These are phyloP conservation scores for Stichopus chloronotus DNA, from an alignment of 35 echinoderm and acorn worm genomes.

Conservation along the genomic window DNA sequence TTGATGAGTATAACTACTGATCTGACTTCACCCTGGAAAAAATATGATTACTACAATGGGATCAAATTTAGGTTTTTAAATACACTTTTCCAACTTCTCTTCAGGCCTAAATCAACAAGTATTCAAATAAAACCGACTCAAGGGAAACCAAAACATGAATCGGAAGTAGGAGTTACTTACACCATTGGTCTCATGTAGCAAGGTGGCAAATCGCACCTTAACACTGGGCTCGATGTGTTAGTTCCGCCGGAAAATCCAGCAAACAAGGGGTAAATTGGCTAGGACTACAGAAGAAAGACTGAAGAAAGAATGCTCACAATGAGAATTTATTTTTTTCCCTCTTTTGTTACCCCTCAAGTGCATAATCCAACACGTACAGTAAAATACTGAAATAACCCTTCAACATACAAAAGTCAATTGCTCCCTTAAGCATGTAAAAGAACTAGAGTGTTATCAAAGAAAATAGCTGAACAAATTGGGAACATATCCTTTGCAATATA, in stretches of 20 bases:
- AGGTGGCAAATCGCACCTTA: neutral
- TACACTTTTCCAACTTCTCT: too few species aligned
- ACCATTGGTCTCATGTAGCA: neutral
- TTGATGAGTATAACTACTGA: too few species aligned
- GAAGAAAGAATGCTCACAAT: neutral
- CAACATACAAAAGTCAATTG: neutral
- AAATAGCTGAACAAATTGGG: neutral
- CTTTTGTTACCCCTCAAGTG: neutral
- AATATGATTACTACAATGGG: too few species aligned
- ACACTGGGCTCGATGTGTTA: neutral
- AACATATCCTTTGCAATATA: neutral
- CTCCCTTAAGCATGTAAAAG: neutral
- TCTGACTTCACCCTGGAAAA: too few species aligned
- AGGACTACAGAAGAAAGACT: neutral
- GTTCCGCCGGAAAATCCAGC: neutral
- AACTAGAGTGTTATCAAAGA: neutral
- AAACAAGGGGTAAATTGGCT: neutral
- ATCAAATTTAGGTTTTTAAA: too few species aligned
- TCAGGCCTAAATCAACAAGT: too few species aligned
- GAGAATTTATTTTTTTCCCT: neutral
- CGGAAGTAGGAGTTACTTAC: neutral
- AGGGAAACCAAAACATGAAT: neutral
- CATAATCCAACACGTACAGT: neutral
- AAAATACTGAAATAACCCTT: neutral
- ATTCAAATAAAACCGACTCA: neutral